phyloP scores from a whole-genome alignment of 2,797 vertebrate genomes.

The Chanos chanos region DNA sequence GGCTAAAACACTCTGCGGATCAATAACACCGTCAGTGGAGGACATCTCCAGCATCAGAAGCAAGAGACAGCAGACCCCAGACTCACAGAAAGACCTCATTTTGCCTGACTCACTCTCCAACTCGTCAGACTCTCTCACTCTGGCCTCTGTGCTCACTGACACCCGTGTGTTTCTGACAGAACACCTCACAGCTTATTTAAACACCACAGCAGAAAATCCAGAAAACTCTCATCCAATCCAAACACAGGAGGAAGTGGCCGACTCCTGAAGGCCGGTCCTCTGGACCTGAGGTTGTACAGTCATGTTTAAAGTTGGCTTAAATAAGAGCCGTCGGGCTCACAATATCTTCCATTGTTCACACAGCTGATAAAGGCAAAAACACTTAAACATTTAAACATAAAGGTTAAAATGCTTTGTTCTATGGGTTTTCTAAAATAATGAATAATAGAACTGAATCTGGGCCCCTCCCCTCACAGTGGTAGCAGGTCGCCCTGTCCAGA shows the following conservation, averaged over 20 bases:
- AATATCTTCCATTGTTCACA: too few species aligned
- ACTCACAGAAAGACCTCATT: conserved; percentile 62
- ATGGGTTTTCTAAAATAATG: too few species aligned
- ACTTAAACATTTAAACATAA: too few species aligned
- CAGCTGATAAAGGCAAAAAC: too few species aligned
- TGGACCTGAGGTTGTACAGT: neutral
- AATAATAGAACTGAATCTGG: too few species aligned
- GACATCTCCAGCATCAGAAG: conserved; percentile 58
- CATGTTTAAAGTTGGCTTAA: neutral
- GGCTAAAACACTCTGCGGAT: conserved; percentile 51
- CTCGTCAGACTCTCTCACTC: conserved; percentile 8
- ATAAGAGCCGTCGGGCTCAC: neutral
- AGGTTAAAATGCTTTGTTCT: too few species aligned
- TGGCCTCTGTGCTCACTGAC: conserved; percentile 26
- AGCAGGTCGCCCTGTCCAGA: too few species aligned
- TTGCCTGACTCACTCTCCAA: conserved; percentile 21
- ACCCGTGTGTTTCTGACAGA: conserved; percentile 31
- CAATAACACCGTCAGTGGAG: conserved; percentile 60
- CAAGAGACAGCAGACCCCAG: conserved; percentile 53
- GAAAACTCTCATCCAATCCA: conserved; percentile 60
- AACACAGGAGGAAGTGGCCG: conserved; percentile 24
- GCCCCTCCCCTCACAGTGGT: too few species aligned
- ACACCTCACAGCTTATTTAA: conserved; percentile 49
- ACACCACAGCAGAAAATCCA: conserved; percentile 37
- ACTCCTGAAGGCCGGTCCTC: neutral